Percentiles rank a stretch among this genome's conserved stretches.
Evolutionary conservation across 1,140 invertebrate species (phyloP).

Genomic region (Bradynema listronoti): DNA sequence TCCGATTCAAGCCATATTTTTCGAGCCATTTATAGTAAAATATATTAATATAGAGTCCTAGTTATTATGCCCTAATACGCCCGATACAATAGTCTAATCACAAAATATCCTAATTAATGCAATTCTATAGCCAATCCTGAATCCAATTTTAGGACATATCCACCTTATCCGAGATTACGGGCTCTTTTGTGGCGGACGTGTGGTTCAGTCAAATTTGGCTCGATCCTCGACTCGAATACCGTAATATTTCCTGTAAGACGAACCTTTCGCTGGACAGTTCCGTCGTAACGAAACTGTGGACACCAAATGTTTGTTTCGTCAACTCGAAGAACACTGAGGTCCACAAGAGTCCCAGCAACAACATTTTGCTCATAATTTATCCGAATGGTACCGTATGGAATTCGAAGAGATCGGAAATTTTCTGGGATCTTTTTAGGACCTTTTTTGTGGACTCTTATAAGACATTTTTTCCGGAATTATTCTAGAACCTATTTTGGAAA

Average conservation of each 20-base stretch:
- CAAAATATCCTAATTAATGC: too few relatives aligned
- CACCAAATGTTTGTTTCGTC: conserved; percentile 50
- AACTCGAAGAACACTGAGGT: conserved; percentile 54
- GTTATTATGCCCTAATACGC: too few relatives aligned
- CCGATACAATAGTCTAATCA: too few relatives aligned
- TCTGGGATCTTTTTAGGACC: background rate
- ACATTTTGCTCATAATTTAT: conserved; percentile 54
- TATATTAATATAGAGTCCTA: too few relatives aligned
- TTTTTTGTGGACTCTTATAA: too few relatives aligned
- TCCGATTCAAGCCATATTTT: too few relatives aligned
- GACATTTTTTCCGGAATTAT: too few relatives aligned
- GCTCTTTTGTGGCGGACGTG: conserved; percentile 56
- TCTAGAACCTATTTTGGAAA: too few relatives aligned
- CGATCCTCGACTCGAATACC: conserved; percentile 49
- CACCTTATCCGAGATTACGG: conserved; percentile 56
- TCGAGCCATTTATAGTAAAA: too few relatives aligned
- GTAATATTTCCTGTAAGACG: conserved; percentile 51
- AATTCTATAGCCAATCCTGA: background rate
- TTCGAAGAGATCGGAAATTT: background rate
- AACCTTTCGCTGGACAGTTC: conserved; percentile 53
- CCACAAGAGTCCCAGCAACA: conserved; percentile 46
- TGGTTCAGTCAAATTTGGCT: conserved; percentile 58
- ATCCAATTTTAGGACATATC: conserved; percentile 48
- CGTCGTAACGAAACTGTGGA: conserved; percentile 49
- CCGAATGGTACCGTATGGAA: conserved; percentile 55